Conservation (phyloP, 1,140 invertebrate species). For the Bombus superbus region DNA sequence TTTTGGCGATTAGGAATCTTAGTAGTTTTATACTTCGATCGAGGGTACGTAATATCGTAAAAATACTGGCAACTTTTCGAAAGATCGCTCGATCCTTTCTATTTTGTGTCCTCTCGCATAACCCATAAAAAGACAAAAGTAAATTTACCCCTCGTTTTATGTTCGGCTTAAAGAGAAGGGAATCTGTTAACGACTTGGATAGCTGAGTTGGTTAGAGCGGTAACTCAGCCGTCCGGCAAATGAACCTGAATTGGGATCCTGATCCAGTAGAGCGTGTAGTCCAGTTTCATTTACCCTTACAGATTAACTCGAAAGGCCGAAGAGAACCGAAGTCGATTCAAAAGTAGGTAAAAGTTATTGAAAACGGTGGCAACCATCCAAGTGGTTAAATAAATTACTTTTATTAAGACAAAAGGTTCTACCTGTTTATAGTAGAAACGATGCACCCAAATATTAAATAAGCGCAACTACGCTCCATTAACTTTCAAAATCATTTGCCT, state of each 20-base stretch:
- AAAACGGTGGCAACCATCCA: no score
- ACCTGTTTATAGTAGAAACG: no score
- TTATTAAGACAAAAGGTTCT: no score
- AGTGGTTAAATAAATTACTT: no score
- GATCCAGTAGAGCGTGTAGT: conserved; percentile 11
- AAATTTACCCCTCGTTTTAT: neutral
- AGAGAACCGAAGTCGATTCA: neutral
- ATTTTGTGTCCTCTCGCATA: neutral
- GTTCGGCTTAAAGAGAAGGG: conserved; percentile 3
- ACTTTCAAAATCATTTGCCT: no score
- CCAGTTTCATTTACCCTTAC: conserved; percentile 10
- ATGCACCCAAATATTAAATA: no score
- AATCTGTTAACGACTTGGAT: conserved; percentile 31
- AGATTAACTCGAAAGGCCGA: conserved; percentile 6
- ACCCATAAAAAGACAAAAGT: neutral
- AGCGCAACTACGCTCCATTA: no score
- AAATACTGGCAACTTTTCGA: no score
- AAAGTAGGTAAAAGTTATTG: no score
- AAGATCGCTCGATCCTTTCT: neutral
- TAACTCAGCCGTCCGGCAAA: conserved; percentile 31
- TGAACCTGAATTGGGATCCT: conserved; percentile 33
- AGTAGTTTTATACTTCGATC: neutral
- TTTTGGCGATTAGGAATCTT: no score
- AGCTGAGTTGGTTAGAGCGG: conserved; percentile 24
- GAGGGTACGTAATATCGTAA: no score